Percentiles rank a stretch among this genome's conserved stretches.
phyloP scores from a whole-genome alignment of 2,888 invertebrate species.

The Blastobasis adustella region DNA sequence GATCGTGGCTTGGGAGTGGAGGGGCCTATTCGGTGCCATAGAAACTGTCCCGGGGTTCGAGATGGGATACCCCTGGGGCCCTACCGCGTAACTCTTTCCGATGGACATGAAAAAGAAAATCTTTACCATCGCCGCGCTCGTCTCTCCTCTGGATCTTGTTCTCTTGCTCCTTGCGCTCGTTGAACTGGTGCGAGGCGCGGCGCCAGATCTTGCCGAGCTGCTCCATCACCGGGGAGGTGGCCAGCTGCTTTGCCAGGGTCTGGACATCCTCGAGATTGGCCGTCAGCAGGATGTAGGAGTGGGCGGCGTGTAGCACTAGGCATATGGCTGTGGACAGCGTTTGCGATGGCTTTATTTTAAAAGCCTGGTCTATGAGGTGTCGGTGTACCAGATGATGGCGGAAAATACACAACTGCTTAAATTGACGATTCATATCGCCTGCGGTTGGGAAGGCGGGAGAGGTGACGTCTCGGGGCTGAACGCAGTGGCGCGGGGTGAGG shows the following conservation, averaged over 20 bases:
- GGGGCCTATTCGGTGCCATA: too few relatives aligned
- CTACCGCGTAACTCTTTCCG: too few relatives aligned
- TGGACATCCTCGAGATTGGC: constrained; percentile 51
- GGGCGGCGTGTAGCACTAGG: constrained; percentile 19
- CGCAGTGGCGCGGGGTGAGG: neutral
- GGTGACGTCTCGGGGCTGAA: neutral
- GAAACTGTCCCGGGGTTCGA: too few relatives aligned
- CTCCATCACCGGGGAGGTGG: constrained; percentile 28
- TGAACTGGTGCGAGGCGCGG: constrained; percentile 35
- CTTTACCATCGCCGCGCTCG: neutral
- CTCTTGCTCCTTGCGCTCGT: constrained; percentile 13
- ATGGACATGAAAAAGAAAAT: too few relatives aligned
- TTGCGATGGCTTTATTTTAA: neutral
- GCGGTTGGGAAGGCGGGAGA: neutral
- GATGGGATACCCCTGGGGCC: too few relatives aligned
- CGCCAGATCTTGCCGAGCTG: constrained; percentile 34
- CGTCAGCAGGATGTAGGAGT: constrained; percentile 46
- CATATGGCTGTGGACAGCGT: neutral
- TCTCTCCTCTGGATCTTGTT: constrained; percentile 1
- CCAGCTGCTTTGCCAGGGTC: constrained; percentile 36
- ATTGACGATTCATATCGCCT: neutral
- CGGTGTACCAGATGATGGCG: neutral
- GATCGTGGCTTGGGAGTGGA: too few relatives aligned
- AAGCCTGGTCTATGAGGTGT: neutral
- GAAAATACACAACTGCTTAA: neutral